Conservation (phyloP, 2,797 vertebrate species). For the Manis crassicaudata region DNA sequence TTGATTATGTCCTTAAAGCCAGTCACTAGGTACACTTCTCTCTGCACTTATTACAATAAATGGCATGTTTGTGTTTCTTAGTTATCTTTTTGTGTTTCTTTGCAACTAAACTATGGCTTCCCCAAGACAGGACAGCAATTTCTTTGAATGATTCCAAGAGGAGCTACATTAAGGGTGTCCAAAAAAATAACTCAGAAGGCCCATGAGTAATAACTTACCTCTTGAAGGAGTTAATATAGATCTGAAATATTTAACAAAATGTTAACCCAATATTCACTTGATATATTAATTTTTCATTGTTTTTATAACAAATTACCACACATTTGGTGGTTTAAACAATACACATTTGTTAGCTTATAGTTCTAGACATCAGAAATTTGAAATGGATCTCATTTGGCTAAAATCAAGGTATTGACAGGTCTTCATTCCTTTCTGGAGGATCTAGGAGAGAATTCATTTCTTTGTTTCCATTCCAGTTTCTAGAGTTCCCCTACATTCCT, state of each 20-base stretch:
- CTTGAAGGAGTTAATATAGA: neutral
- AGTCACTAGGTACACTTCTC: neutral
- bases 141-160: neutral
- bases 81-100: neutral
- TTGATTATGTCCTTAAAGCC: neutral
- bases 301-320: neutral
- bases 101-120: neutral
- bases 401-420: neutral
- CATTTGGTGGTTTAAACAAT: neutral
- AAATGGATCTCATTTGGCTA: neutral
- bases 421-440: neutral
- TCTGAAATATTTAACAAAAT: neutral
- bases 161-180: neutral
- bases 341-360: neutral
- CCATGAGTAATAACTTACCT: neutral
- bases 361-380: neutral
- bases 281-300: neutral
- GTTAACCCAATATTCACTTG: neutral
- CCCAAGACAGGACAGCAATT: neutral
- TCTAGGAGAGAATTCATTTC: neutral
- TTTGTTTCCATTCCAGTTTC: neutral
- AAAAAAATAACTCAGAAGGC: neutral
- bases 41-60: neutral
- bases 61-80: neutral
- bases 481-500: neutral